Conservation (phyloP, 2,888 invertebrate genomes). For the Mythimna vitellina region DNA sequence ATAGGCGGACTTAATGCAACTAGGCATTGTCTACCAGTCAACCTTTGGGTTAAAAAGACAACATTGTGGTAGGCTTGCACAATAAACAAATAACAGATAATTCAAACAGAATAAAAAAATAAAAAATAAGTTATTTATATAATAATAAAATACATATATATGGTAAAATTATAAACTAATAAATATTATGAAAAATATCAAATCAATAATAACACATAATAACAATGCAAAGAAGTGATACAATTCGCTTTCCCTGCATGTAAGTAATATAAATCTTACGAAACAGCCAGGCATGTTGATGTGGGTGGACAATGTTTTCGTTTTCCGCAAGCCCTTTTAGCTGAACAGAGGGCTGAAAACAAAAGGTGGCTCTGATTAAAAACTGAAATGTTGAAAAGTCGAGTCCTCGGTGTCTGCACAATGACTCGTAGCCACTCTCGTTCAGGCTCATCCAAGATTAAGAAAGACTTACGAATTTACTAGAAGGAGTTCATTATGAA, state of each 20-base stretch:
- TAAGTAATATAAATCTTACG: neutral
- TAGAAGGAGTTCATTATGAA: constrained; percentile 29
- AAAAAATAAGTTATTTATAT: no score
- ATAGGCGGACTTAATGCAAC: no score
- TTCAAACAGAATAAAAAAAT: no score
- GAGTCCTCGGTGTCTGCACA: constrained; percentile 43
- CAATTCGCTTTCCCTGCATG: constrained; percentile 1
- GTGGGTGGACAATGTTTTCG: constrained; percentile 31
- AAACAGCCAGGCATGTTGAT: neutral
- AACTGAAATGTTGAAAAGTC: constrained; percentile 53
- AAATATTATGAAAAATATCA: no score
- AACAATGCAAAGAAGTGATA: neutral
- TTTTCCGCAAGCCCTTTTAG: constrained; percentile 34
- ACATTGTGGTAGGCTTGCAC: no score
- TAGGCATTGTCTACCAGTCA: no score
- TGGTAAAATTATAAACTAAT: no score
- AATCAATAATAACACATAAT: no score
- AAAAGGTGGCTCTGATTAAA: constrained; percentile 62
- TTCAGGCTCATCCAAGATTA: constrained; percentile 49
- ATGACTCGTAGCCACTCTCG: constrained; percentile 45
- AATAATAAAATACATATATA: no score
- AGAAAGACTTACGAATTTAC: constrained; percentile 35
- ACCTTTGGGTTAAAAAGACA: no score
- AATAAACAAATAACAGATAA: no score
- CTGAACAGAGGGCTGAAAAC: constrained; percentile 40